phyloP scores from a whole-genome alignment of 2,888 invertebrate species.

The Sphaerophoria taeniata region DNA sequence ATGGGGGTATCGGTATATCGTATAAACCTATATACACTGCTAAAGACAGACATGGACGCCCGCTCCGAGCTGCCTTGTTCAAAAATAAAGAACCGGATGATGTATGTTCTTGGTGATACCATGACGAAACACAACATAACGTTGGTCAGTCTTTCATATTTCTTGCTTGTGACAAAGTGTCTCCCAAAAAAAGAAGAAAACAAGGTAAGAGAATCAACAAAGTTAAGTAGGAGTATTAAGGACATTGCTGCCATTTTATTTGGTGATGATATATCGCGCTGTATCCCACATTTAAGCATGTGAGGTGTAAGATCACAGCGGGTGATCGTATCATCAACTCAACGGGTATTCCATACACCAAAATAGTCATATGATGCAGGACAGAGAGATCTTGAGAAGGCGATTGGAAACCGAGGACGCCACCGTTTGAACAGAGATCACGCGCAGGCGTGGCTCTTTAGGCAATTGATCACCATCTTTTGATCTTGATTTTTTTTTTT shows the following conservation, averaged over 20 bases:
- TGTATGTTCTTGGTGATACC: conserved; percentile 65
- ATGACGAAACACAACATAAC: conserved; percentile 59
- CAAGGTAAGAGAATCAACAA: conserved; percentile 24
- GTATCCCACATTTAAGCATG: conserved; percentile 52
- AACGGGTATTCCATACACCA: conserved; percentile 51
- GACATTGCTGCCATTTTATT: conserved; percentile 52
- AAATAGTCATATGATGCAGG: neutral
- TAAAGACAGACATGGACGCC: conserved; percentile 16
- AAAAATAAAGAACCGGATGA: conserved; percentile 54
- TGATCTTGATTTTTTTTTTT: conserved; percentile 24
- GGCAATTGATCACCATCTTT: conserved; percentile 41
- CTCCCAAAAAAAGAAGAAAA: conserved; percentile 28
- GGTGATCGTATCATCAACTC: conserved; percentile 70
- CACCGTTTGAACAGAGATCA: conserved; percentile 7
- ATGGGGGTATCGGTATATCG: conserved; percentile 53
- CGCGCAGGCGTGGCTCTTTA: conserved; percentile 47
- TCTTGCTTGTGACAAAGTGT: conserved; percentile 57
- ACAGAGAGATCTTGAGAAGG: conserved; percentile 38
- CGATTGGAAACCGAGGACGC: conserved; percentile 47
- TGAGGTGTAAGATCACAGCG: conserved; percentile 71
- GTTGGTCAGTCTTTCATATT: conserved; percentile 72
- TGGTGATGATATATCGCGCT: conserved; percentile 26
- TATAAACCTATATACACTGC: neutral
- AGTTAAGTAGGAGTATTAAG: conserved; percentile 47
- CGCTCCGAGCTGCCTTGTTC: conserved; percentile 31